Evolutionary conservation across 2,888 invertebrate genomes (phyloP).

Genomic region (Erynnis tages): DNA sequence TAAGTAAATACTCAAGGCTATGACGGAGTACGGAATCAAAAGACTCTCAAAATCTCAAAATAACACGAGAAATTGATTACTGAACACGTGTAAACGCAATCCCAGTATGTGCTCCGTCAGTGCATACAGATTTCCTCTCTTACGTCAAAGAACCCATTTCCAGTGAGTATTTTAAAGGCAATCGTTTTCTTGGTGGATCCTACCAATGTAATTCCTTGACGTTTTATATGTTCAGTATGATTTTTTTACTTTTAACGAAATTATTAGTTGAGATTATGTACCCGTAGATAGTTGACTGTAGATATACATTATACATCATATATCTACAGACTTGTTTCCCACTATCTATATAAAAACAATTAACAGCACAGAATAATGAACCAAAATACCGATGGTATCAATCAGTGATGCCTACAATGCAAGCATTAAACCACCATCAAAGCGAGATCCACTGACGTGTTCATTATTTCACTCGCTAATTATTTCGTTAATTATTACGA

Average conservation of each 20-base stretch:
- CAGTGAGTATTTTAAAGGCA: slow-evolving; percentile 42
- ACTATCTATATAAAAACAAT: no score
- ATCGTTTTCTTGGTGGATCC: slow-evolving; percentile 33
- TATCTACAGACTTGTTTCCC: no score
- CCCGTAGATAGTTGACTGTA: no score
- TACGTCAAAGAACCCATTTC: slow-evolving; percentile 42
- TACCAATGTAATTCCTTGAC: no score
- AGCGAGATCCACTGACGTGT: background rate
- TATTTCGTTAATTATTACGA: slow-evolving; percentile 3
- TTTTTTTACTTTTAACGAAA: no score
- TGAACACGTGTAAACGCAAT: background rate
- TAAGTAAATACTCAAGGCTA: no score
- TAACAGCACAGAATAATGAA: background rate
- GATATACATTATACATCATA: no score
- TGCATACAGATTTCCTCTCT: slow-evolving; percentile 36
- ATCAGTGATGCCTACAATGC: background rate
- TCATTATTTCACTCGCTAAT: background rate
- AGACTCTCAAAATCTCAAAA: no score
- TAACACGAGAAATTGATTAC: slow-evolving; percentile 2
- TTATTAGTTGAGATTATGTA: no score
- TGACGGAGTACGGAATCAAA: no score
- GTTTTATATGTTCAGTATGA: no score
- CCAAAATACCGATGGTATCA: background rate
- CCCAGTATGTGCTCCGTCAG: slow-evolving; percentile 34
- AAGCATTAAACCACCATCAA: background rate